phyloP scores from a whole-genome alignment of 2,888 invertebrate genomes.

The Alitta virens region DNA sequence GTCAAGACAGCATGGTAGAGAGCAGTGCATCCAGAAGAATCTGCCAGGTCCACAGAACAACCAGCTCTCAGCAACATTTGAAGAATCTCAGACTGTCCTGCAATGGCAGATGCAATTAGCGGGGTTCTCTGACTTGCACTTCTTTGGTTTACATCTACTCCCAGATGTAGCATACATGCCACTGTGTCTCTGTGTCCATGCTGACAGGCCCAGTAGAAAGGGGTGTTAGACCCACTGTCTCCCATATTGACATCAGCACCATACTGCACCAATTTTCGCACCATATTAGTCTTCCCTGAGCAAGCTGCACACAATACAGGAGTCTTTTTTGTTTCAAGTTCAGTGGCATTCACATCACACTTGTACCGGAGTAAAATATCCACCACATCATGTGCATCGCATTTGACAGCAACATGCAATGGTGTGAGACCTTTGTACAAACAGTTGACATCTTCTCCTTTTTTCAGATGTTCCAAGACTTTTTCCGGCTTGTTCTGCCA shows the following conservation, averaged over 20 bases:
- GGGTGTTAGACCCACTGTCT: background rate
- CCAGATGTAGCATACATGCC: background rate
- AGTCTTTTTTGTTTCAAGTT: background rate
- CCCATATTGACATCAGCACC: background rate
- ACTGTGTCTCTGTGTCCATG: background rate
- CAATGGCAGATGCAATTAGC: background rate
- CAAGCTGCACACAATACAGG: background rate
- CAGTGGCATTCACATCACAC: background rate
- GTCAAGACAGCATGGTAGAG: conserved; percentile 5
- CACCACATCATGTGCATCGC: background rate
- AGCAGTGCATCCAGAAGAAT: conserved; percentile 6
- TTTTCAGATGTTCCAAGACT: background rate
- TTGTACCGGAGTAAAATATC: background rate
- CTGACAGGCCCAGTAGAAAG: background rate
- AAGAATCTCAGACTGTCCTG: conserved; percentile 1
- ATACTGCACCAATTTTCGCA: background rate
- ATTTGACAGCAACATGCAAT: background rate
- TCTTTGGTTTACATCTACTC: background rate
- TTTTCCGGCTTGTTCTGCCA: background rate
- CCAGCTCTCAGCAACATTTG: background rate
- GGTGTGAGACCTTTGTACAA: background rate
- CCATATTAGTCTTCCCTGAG: background rate
- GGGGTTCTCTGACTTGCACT: background rate
- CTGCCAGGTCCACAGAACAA: conserved; percentile 3
- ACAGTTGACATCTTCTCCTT: background rate